A percentile compares a stretch with the other conserved stretches of the same genome.
phyloP scores from a whole-genome alignment of 2,888 invertebrate species.

The Tenthredo notha region DNA sequence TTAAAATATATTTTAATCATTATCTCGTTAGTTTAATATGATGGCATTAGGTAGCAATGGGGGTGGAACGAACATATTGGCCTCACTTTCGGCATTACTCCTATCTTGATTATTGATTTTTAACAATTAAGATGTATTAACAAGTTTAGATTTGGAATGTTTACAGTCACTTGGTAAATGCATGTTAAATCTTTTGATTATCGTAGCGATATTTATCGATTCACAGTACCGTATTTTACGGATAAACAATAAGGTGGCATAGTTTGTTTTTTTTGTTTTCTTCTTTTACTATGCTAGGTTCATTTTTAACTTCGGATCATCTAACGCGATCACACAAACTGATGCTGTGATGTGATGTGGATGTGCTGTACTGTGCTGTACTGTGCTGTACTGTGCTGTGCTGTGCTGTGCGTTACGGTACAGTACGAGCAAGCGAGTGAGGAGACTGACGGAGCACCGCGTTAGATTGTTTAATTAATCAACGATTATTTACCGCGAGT shows the following conservation, averaged over 20 bases:
- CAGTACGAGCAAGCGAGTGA: background rate
- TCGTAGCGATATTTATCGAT: slow-evolving; percentile 33
- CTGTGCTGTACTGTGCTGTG: background rate
- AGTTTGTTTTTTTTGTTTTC: background rate
- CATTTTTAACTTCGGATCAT: background rate
- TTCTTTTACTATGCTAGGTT: background rate
- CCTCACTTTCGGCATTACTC: slow-evolving; percentile 22
- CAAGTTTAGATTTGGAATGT: slow-evolving; percentile 51
- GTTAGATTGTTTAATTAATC: slow-evolving; percentile 7
- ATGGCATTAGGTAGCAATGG: background rate
- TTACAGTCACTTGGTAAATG: slow-evolving; percentile 51
- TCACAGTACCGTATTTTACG: slow-evolving; percentile 20
- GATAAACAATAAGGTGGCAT: slow-evolving; percentile 25
- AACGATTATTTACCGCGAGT: slow-evolving; percentile 41
- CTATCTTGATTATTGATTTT: slow-evolving; percentile 69
- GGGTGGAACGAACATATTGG: slow-evolving; percentile 40
- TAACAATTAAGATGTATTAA: slow-evolving; percentile 63
- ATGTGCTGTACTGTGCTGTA: background rate
- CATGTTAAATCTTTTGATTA: slow-evolving; percentile 53
- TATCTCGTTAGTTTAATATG: slow-evolving; percentile 36
- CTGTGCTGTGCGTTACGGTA: background rate
- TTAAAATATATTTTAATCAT: slow-evolving; percentile 30
- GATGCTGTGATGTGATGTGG: slow-evolving; percentile 18
- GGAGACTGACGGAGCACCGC: background rate
- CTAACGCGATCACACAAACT: slow-evolving; percentile 18